Conservation (phyloP, 2,113 vertebrate species). For the Tylochromis polylepis region DNA sequence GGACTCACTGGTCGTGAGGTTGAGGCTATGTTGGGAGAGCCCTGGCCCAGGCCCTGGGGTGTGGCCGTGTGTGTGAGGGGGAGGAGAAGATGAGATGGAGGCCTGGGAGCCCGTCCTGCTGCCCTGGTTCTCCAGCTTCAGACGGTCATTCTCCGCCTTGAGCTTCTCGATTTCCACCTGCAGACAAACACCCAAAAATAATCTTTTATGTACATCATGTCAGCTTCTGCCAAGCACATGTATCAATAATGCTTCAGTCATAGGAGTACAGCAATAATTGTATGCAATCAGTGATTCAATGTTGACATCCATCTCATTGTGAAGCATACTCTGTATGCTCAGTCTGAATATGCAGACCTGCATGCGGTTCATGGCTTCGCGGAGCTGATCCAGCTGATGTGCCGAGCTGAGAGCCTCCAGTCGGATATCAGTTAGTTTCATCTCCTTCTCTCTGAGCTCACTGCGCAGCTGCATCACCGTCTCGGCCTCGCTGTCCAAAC, state of each 20-base stretch:
- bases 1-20: constrained; percentile 85
- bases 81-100: constrained; percentile 84
- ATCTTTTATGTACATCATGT: neutral
- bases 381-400: constrained; percentile 94
- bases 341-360: constrained; percentile 76
- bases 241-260: neutral
- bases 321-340: neutral
- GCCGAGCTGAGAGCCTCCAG: constrained; percentile 97
- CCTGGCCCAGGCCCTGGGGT: constrained; percentile 72
- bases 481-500: constrained; percentile 90
- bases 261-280: neutral
- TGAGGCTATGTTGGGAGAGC: constrained; percentile 87
- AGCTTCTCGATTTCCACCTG: constrained; percentile 94
- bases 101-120: constrained; percentile 85
- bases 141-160: constrained; percentile 89
- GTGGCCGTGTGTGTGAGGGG: constrained; percentile 51
- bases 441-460: constrained; percentile 96
- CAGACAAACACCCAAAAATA: neutral
- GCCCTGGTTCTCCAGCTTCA: constrained; percentile 89
- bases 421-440: constrained; percentile 96
- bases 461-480: constrained; percentile 93
- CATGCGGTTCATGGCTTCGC: constrained; percentile 98
- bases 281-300: neutral
- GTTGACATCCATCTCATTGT: neutral
- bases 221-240: neutral